Evolutionary conservation across 2,797 vertebrate species (phyloP).

Genomic region (Gobionotothen gibberifrons): DNA sequence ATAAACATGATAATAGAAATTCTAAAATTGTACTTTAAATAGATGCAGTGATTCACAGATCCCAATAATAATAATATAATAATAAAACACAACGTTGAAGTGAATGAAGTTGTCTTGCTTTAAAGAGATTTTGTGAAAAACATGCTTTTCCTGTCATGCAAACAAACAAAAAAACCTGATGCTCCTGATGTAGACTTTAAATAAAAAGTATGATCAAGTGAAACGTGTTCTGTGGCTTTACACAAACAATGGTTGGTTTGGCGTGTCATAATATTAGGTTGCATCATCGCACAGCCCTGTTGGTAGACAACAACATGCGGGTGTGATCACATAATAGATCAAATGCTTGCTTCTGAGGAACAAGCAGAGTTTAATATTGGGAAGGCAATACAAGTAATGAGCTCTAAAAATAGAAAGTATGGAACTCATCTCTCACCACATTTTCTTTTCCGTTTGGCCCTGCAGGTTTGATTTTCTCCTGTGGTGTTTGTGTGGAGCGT

Average conservation of each 20-base stretch:
- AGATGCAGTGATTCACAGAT: background rate
- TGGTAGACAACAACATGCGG: conserved; percentile 25
- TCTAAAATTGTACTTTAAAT: background rate
- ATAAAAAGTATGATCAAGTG: background rate
- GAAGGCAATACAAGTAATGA: conserved; percentile 51
- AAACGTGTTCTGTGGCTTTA: background rate
- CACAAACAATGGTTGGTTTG: background rate
- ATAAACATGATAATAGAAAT: background rate
- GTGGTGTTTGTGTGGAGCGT: conserved; percentile 92
- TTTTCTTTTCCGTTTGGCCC: conserved; percentile 13
- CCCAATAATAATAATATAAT: no score
- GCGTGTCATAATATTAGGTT: conserved; percentile 11
- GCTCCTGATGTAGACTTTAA: background rate
- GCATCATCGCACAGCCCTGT: conserved; percentile 7
- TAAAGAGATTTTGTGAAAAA: background rate
- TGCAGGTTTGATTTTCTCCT: conserved; percentile 90
- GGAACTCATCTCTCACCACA: conserved; percentile 32
- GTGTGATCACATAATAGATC: conserved; percentile 52
- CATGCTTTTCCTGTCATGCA: background rate
- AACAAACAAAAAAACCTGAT: background rate
- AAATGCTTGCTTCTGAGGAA: conserved; percentile 49
- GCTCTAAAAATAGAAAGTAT: conserved; percentile 46
- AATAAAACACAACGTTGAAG: background rate
- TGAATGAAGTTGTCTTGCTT: background rate
- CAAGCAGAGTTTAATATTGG: conserved; percentile 33